Base-by-base conservation (phyloP, 2,888 invertebrate genomes). In the Pterobdella sp. region DNA sequence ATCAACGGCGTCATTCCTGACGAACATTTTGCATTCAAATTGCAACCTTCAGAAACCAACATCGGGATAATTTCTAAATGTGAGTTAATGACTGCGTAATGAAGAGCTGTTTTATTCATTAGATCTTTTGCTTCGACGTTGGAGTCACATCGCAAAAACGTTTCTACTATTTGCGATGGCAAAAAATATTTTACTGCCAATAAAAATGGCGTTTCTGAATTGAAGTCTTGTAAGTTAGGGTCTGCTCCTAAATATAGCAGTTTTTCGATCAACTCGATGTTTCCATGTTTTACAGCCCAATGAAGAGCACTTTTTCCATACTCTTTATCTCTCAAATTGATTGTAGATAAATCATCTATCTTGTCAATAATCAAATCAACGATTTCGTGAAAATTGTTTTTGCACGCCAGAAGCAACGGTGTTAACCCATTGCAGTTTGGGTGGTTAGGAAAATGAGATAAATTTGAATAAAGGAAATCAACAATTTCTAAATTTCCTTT, bases 121-220 rank as follows among this genome's bases (percentile, higher is more conserved):
- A 29, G 65, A 35, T 65, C 65, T 10, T 3, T 22, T 7, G 32
- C 31, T n/a, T 7, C n/a, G 7, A 65, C 65, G 35, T 65, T 35
- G 4, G 34, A 65, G 34, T 65, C 34, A 29, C 22, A 65, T 34
- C 32, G 4, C 7, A 65, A 10, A 29, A 65, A 65, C 4, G n/a
- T 32, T 14, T 34, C 34, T 35, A 65, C 18, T 4, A 31, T 4
- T 3, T 10, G 14, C 4, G 14, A 29, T 2, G 32, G 4, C 31
- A 65, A n/a, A 18, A 22, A 3, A 22, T 65, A 18, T 31, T 65
- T 65, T 3, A 65, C 32, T n/a, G 65, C 10, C 32, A n/a, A 10
- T n/a, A 31, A 35, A 29, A 65, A 65, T 3, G 65, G 65, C 14
- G 65, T 65, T 65, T 65, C 65, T 14, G 34, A 65, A 34, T 65